Conservation (phyloP, 2,888 invertebrate genomes). For the Bembecia ichneumoniformis region DNA sequence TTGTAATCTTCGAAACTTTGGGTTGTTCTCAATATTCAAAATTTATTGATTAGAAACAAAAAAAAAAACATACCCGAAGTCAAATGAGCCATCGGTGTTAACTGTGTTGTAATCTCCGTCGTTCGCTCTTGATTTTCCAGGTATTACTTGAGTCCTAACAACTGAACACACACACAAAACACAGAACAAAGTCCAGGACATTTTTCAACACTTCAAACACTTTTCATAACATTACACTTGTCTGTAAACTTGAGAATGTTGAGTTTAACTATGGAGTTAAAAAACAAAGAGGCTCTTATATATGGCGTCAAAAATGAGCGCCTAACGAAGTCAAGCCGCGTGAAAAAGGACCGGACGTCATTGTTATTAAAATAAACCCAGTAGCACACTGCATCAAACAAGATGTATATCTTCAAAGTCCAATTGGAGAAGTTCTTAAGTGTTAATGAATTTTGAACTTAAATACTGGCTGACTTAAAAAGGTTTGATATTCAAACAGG, state of each 20-base stretch:
- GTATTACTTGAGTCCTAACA: conserved; percentile 58
- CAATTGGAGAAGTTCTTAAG: no score
- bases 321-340: conserved; percentile 49
- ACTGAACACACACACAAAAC: conserved; percentile 51
- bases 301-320: conserved; percentile 61
- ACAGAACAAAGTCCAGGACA: conserved; percentile 48
- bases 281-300: conserved; percentile 61
- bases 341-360: conserved; percentile 66
- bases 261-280: conserved; percentile 51
- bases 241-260: conserved; percentile 23
- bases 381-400: neutral
- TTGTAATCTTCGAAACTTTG: conserved; percentile 1
- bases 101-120: conserved; percentile 76
- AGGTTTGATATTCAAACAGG: no score
- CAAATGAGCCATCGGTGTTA: conserved; percentile 80
- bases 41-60: neutral
- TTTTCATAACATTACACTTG: conserved; percentile 26
- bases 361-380: conserved; percentile 49
- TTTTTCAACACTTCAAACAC: conserved; percentile 27
- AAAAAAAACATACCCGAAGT: conserved; percentile 74
- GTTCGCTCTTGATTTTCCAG: conserved; percentile 58
- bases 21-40: neutral
- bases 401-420: no score
- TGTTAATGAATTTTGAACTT: no score
- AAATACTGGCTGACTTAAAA: no score